phyloP scores from a whole-genome alignment of 2,888 invertebrate species.

The Lagria hirta region DNA sequence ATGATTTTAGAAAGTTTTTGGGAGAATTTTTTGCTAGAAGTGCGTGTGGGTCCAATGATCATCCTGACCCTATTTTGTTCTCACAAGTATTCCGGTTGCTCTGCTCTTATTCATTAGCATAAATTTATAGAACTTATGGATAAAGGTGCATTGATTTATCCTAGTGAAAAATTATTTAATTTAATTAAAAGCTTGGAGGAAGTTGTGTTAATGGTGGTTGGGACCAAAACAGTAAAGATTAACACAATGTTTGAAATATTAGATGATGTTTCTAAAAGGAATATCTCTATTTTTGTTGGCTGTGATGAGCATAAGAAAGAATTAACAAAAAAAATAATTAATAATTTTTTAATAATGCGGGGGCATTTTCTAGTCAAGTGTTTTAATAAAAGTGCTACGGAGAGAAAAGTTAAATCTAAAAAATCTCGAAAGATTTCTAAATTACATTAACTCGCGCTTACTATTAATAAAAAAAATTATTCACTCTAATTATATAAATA shows the following conservation, averaged over 20 bases:
- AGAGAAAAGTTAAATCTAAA: constrained; percentile 3
- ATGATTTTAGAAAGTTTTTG: no score
- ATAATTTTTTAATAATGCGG: constrained; percentile 3
- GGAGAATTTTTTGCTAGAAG: no score
- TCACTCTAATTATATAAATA: no score
- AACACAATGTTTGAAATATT: constrained; percentile 4
- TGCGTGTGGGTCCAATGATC: constrained; percentile 24
- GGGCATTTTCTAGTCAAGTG: constrained; percentile 1
- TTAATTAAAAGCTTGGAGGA: constrained; percentile 4
- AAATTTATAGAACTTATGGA: constrained; percentile 2
- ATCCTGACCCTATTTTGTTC: constrained; percentile 22
- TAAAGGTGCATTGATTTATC: constrained; percentile 5
- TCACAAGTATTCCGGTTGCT: constrained; percentile 17
- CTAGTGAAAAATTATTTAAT: constrained; percentile 1
- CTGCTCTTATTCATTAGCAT: constrained; percentile 14
- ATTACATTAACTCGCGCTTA: constrained; percentile 1
- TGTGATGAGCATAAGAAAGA: constrained; percentile 4
- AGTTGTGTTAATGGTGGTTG: no score
- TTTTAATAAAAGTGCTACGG: constrained; percentile 3
- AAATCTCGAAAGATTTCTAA: constrained; percentile 2
- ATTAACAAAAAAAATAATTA: constrained; percentile 5
- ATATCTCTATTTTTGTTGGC: constrained; percentile 5
- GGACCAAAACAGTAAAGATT: no score
- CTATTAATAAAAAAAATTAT: no score
- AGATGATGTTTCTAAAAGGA: constrained; percentile 4